Evolutionary conservation across 2,888 invertebrate species (phyloP), one percentile per base, ranked within the genome.

Genomic region (Cheilosia urbana): DNA sequence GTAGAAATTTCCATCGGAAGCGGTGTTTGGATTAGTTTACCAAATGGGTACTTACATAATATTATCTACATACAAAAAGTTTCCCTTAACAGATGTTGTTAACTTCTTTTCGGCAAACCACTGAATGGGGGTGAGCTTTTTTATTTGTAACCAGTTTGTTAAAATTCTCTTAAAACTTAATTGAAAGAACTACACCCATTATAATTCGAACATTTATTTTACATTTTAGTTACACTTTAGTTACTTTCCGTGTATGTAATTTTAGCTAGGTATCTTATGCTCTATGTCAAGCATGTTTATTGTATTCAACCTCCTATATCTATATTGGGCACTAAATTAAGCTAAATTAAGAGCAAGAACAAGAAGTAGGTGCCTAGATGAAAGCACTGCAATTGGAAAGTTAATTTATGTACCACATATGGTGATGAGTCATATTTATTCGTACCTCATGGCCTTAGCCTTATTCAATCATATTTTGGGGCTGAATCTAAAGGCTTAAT

Each of bases 381-480:
- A 24, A 9, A 27, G 13, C 30, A 34, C 3, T 34, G 17, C 9
- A n/a, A 34, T 40, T 58, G 62, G 47, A 63, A 63, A 27, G 62
- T 47, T 47, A 4, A 45, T 17, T 9, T 45, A 47, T 51, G 49
- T 13, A 51, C 34, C 21, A 19, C 37, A 65, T 49, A 42, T 62
- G 62, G 27, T 27, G 9, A 62, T 62, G 62, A 62, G 62, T 65
- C 37, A 34, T 19, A 1, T 27, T 19, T 11, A 15, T 45, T 13
- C n/a, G 4, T 27, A 15, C 17, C 11, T 24, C 21, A 30, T 9
- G 42, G 24, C 15, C 21, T 24, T 45, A 42, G 30, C 30, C 30
- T n/a, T 45, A 45, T 45, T 45, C 15, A 15, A n/a, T 45, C 7
- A 45, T 15, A 17, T 15, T 7, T 45, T 30, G 30, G 30, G 30